phyloP scores from a whole-genome alignment of 2,113 vertebrate species.

The Sylvilagus bachmani region DNA sequence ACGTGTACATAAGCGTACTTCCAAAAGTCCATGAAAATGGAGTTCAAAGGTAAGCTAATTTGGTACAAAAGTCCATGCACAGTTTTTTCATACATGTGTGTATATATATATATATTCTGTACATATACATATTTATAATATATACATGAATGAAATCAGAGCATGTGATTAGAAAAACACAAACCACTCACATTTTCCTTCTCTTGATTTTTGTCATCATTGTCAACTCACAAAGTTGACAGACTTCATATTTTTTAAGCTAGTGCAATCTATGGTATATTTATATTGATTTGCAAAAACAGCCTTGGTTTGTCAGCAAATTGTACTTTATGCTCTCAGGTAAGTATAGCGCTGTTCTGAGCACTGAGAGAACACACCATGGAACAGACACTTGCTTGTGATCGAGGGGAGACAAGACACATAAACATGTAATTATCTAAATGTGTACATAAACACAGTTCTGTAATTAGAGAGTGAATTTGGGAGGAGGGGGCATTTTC shows the following conservation, averaged over 20 bases:
- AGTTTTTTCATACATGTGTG: no score
- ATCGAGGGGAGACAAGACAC: slow-evolving; percentile 58
- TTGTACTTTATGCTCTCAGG: slow-evolving; percentile 19
- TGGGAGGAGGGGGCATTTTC: neutral
- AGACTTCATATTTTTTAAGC: slow-evolving; percentile 3
- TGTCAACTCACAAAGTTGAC: neutral
- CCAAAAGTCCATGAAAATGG: no score
- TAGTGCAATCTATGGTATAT: neutral
- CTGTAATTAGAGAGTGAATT: slow-evolving; percentile 73
- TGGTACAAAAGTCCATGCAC: no score
- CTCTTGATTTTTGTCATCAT: slow-evolving; percentile 48
- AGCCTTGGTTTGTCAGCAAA: slow-evolving; percentile 56
- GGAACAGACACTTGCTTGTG: slow-evolving; percentile 67
- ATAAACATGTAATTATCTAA: slow-evolving; percentile 77
- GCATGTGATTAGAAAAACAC: slow-evolving; percentile 63
- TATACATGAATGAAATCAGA: neutral
- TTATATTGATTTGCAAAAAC: slow-evolving; percentile 7
- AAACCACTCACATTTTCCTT: slow-evolving; percentile 4
- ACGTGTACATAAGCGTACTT: no score
- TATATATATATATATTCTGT: neutral
- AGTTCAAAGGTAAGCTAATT: no score
- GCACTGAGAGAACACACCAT: neutral
- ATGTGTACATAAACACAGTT: slow-evolving; percentile 57
- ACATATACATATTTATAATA: no score
- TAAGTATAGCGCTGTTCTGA: slow-evolving; percentile 27